phyloP scores from a whole-genome alignment of 1,140 invertebrate species.

The Camponotus floridanus region DNA sequence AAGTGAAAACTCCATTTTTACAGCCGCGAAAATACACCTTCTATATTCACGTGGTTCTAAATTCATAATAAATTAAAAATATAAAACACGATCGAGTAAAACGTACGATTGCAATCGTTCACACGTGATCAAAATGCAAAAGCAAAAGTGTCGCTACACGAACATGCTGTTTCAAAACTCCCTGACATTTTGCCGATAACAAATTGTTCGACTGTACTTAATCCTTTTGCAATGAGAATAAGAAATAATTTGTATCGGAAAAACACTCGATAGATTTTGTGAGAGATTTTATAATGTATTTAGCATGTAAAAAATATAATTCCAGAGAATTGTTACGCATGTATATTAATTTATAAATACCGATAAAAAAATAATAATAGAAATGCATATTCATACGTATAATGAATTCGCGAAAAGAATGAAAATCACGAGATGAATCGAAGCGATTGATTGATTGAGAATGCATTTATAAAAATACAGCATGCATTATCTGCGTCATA shows the following conservation, averaged over 20 bases:
- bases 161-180: neutral
- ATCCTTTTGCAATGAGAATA: neutral
- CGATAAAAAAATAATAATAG: neutral
- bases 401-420: too few relatives aligned
- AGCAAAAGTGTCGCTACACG: neutral
- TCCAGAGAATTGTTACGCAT: too few relatives aligned
- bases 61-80: slow-evolving; percentile 50
- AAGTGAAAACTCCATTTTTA: slow-evolving; percentile 24
- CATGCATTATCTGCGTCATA: slow-evolving; percentile 15
- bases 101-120: neutral
- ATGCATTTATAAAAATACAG: neutral
- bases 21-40: neutral
- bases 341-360: neutral
- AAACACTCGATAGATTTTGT: neutral
- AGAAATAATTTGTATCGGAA: neutral
- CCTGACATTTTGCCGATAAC: neutral
- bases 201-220: neutral
- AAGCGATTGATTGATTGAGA: slow-evolving; percentile 16
- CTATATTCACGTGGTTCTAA: neutral
- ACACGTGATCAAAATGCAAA: slow-evolving; percentile 31
- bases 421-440: neutral
- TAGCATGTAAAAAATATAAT: neutral
- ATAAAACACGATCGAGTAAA: neutral
- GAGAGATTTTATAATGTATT: neutral
- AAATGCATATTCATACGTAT: neutral